Percentiles rank a stretch among this genome's conserved stretches.
Evolutionary conservation across 2,797 vertebrate species (phyloP).

Genomic region (Melanogrammus aeglefinus): DNA sequence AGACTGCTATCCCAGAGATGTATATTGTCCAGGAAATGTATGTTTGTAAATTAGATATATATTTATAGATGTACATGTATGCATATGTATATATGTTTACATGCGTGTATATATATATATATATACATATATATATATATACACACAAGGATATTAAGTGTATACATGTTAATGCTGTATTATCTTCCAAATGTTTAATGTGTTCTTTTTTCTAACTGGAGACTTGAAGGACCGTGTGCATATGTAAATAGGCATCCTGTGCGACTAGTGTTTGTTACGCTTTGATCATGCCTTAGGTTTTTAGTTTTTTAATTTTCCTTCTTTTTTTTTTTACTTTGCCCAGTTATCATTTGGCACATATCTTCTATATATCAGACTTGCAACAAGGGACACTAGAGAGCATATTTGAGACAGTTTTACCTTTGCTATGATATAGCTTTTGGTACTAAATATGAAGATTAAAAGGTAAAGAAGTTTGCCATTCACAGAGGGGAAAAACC

Average conservation of each 20-base stretch:
- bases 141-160: conserved; percentile 72
- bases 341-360: background rate
- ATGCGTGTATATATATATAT: conserved; percentile 78
- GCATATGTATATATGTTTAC: conserved; percentile 80
- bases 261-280: conserved; percentile 86
- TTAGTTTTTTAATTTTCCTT: conserved; percentile 38
- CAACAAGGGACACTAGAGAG: background rate
- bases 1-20: conserved; percentile 78
- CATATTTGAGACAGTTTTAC: background rate
- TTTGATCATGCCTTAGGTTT: conserved; percentile 58
- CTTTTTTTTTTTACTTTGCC: conserved; percentile 23
- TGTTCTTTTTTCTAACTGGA: conserved; percentile 83
- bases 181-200: conserved; percentile 71
- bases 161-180: conserved; percentile 84
- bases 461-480: background rate
- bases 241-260: conserved; percentile 92
- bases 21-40: conserved; percentile 77
- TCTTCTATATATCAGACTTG: background rate
- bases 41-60: conserved; percentile 81
- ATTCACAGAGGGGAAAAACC: background rate
- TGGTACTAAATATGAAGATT: background rate
- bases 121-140: conserved; percentile 81
- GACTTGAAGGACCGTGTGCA: conserved; percentile 98
- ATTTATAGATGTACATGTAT: conserved; percentile 81
- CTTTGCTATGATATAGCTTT: background rate